A percentile compares a stretch with the other conserved stretches of the same genome.
Conservation (phyloP, 2,888 invertebrate genomes). For the Plusia festucae region DNA sequence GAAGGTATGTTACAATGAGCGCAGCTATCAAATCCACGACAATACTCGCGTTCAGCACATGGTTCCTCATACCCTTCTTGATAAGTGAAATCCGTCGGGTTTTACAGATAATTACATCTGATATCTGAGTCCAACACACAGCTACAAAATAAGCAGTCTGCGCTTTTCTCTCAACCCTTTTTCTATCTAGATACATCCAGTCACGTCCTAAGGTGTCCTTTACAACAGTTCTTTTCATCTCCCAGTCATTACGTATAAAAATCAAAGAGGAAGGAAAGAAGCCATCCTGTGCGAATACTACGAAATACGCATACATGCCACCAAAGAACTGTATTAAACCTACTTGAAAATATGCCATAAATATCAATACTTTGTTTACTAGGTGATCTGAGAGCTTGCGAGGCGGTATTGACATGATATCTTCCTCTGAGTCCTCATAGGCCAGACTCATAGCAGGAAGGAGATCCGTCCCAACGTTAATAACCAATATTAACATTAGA, state of each 20-base stretch:
- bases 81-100: slow-evolving; percentile 92
- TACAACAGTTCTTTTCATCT: slow-evolving; percentile 89
- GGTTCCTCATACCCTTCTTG: slow-evolving; percentile 93
- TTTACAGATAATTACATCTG: slow-evolving; percentile 94
- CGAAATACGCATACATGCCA: slow-evolving; percentile 94
- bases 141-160: slow-evolving; percentile 95
- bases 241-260: slow-evolving; percentile 93
- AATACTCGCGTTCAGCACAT: slow-evolving; percentile 90
- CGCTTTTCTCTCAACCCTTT: slow-evolving; percentile 92
- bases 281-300: slow-evolving; percentile 94
- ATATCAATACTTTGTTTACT: slow-evolving; percentile 90
- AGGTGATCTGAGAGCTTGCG: slow-evolving; percentile 88
- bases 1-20: slow-evolving; percentile 91
- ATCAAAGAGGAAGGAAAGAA: slow-evolving; percentile 92
- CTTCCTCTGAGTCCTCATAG: slow-evolving; percentile 93
- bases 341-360: slow-evolving; percentile 95
- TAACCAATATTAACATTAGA: slow-evolving; percentile 90
- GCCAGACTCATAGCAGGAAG: slow-evolving; percentile 94
- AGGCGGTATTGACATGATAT: slow-evolving; percentile 92
- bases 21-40: slow-evolving; percentile 91
- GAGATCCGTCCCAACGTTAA: slow-evolving; percentile 95
- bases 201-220: slow-evolving; percentile 93
- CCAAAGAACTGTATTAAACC: slow-evolving; percentile 95
- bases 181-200: slow-evolving; percentile 92
- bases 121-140: slow-evolving; percentile 93